Evolutionary conservation across 2,888 invertebrate species (phyloP).

Genomic region (Pegoplata infirma): DNA sequence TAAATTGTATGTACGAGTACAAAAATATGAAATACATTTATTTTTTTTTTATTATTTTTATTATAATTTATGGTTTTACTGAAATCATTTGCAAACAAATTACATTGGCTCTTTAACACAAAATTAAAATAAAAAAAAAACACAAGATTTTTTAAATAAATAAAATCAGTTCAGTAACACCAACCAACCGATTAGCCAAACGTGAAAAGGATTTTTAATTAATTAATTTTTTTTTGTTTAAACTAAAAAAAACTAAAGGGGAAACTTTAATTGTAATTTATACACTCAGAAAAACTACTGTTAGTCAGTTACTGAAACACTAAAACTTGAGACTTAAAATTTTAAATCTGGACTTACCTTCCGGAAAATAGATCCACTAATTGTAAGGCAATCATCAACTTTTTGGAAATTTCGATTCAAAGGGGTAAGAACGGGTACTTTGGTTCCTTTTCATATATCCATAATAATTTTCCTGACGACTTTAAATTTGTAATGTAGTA

Average conservation of each 20-base stretch:
- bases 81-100: conserved; percentile 62
- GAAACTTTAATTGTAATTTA: background rate
- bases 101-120: conserved; percentile 48
- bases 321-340: too few species aligned
- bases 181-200: background rate
- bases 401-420: too few species aligned
- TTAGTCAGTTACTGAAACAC: too few species aligned
- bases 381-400: too few species aligned
- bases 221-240: too few species aligned
- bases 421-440: too few species aligned
- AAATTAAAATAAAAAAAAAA: background rate
- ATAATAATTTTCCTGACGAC: too few species aligned
- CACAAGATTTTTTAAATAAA: background rate
- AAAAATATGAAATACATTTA: conserved; percentile 48
- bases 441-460: too few species aligned
- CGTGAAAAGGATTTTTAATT: background rate
- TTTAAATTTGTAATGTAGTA: too few species aligned
- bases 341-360: too few species aligned
- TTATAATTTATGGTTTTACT: conserved; percentile 57
- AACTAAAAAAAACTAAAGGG: background rate
- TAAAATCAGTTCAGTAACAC: conserved; percentile 6
- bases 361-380: too few species aligned
- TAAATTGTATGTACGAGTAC: background rate
- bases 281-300: too few species aligned
- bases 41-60: conserved; percentile 46